These are phyloP conservation scores for Bergia puertoricense DNA, from an alignment of 92 coral and sea anemone species.

Conservation along the genomic window DNA sequence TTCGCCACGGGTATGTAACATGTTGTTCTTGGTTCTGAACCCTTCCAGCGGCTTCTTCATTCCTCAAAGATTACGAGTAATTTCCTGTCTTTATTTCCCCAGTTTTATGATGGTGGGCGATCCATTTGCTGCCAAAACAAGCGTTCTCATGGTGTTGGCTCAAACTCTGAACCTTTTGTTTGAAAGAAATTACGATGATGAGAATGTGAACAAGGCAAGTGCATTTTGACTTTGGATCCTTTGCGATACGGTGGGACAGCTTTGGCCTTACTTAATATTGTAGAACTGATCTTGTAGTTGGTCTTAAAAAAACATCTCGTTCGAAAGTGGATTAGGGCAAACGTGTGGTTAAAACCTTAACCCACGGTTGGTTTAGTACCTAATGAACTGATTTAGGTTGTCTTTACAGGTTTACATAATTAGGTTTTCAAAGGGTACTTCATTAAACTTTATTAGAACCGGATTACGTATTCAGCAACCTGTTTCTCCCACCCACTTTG, in stretches of 20 bases:
- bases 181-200: constrained; percentile 91
- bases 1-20: constrained; percentile 93
- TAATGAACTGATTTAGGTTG: not conserved
- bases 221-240: not conserved
- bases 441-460: not conserved
- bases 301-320: not conserved
- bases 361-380: not conserved
- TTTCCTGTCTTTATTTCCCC: not conserved
- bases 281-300: not conserved
- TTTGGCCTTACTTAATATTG: no score
- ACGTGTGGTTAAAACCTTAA: no score
- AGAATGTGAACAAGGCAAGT: constrained; percentile 90
- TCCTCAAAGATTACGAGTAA: not conserved
- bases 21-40: not conserved
- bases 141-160: constrained; percentile 88
- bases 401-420: not conserved
- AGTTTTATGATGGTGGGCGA: constrained; percentile 99
- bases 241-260: no score
- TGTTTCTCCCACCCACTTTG: not conserved
- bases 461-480: not conserved
- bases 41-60: not conserved
- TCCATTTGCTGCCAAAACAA: constrained; percentile 96
- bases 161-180: constrained; percentile 79
- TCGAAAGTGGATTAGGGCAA: not conserved
- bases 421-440: not conserved